Percentiles rank a stretch among this genome's conserved stretches.
Conservation (phyloP, 2,888 invertebrate genomes). For the Silvanus unidentatus region DNA sequence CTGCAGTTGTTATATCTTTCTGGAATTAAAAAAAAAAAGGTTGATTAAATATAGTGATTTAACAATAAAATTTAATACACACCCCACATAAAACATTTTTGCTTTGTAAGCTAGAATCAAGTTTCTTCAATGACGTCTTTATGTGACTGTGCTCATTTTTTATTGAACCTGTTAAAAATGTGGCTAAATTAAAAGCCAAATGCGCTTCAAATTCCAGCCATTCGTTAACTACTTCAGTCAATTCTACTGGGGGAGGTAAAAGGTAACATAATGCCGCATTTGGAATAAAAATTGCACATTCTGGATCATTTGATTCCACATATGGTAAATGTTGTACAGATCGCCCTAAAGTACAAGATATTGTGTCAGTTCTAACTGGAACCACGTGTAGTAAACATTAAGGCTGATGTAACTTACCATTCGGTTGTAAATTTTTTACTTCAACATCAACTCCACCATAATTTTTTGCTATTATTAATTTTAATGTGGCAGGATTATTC, state of each 20-base stretch:
- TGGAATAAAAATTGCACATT: conserved; percentile 59
- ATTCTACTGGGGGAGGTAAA: conserved; percentile 47
- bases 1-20: conserved; percentile 60
- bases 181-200: conserved; percentile 54
- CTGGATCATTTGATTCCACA: conserved; percentile 56
- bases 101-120: conserved; percentile 51
- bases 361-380: too few relatives aligned
- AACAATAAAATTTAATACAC: conserved; percentile 8
- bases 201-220: conserved; percentile 64
- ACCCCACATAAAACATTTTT: conserved; percentile 56
- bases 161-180: conserved; percentile 49
- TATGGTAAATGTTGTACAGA: conserved; percentile 59
- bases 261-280: conserved; percentile 66
- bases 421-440: conserved; percentile 54
- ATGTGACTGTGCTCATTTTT: conserved; percentile 50
- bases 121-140: conserved; percentile 53
- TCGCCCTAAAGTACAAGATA: conserved; percentile 44
- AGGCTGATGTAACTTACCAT: conserved; percentile 22
- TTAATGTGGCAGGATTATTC: conserved; percentile 70
- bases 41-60: conserved; percentile 1
- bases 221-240: conserved; percentile 46
- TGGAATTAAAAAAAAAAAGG: conserved; percentile 38
- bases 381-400: not conserved
- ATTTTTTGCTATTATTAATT: conserved; percentile 65
- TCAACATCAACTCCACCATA: conserved; percentile 55